phyloP scores from a whole-genome alignment of 2,113 vertebrate genomes.

The Cynocephalus volans region DNA sequence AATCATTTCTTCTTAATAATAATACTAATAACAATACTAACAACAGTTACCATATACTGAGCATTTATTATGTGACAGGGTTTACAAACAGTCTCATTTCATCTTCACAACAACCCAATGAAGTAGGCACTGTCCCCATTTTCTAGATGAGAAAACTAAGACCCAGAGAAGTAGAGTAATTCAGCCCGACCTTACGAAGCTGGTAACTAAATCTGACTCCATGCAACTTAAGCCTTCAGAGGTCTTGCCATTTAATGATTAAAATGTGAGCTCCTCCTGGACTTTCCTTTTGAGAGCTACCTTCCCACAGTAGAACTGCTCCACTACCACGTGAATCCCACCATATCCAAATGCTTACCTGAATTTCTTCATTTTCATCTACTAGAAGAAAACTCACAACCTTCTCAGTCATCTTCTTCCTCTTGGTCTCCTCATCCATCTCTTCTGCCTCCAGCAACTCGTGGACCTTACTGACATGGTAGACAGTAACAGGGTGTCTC shows the following conservation, averaged over 20 bases:
- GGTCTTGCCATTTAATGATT: not conserved
- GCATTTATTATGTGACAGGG: not conserved
- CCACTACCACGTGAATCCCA: not conserved
- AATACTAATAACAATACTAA: not conserved
- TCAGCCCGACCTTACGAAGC: not conserved
- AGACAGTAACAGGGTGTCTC: constrained; percentile 93
- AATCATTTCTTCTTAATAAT: constrained; percentile 28
- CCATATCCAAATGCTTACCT: constrained; percentile 88
- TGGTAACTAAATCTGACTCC: constrained; percentile 19
- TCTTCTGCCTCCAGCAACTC: constrained; percentile 87
- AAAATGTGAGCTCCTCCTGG: not conserved
- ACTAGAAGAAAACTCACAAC: constrained; percentile 97
- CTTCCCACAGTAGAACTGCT: not conserved
- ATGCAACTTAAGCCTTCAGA: not conserved
- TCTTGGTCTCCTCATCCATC: constrained; percentile 92
- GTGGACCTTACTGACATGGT: constrained; percentile 89
- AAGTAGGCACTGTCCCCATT: not conserved
- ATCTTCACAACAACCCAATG: not conserved
- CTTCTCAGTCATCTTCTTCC: constrained; percentile 93
- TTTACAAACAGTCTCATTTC: constrained; percentile 29
- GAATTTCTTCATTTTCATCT: constrained; percentile 97
- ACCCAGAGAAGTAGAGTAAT: not conserved
- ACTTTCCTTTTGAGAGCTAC: not conserved
- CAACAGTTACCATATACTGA: not conserved
- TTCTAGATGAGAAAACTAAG: not conserved